Evolutionary conservation across 1,140 invertebrate species (phyloP), one percentile per base, ranked within the genome.

Genomic region (Ceratina japonica): DNA sequence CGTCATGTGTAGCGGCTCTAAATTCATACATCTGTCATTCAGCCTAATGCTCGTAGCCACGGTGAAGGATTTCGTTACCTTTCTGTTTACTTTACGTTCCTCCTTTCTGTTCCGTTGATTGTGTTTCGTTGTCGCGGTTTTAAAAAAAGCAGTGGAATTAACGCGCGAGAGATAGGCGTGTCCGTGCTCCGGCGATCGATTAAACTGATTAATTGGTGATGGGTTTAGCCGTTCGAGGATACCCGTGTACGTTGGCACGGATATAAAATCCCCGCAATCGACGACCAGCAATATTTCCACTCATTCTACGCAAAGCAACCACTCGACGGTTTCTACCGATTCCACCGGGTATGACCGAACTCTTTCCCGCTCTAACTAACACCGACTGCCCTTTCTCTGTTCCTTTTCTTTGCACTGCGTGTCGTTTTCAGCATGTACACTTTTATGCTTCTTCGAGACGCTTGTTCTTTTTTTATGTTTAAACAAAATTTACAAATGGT

Each of bases 221-320:
- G 89, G 37, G 83, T 92, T 90, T 90, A 93, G 92, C 90, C 91
- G 91, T 72, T 93, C 93, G 88, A 91, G 93, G 91, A 93, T 93
- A 72, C 93, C 93, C 75, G 91, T 93, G 20, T 93, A 91, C 89
- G 92, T 93, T 73, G 93, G 93, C 75, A 87, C 89, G 79, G 90
- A 92, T 86, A 91, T 91, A 80, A 91, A 92, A 89, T 92, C 91
- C 85, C 91, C 91, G 79, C 91, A 91, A 85, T 92, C 91, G 81
- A 92, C 91, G 75, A 92, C 90, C 87, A 92, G 91, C 90, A 92
- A 92, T 91, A 90, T 92, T 89, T 92, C 92, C 81, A 91, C 91
- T 88, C 89, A 92, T 87, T 92, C 91, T 62, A 90, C 88, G 84
- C 91, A 92, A 91, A 92, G 91, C 89, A 92, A 92, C 88, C 88